Evolutionary conservation across 1,140 invertebrate species (phyloP).

Genomic region (Drusus annulatus): DNA sequence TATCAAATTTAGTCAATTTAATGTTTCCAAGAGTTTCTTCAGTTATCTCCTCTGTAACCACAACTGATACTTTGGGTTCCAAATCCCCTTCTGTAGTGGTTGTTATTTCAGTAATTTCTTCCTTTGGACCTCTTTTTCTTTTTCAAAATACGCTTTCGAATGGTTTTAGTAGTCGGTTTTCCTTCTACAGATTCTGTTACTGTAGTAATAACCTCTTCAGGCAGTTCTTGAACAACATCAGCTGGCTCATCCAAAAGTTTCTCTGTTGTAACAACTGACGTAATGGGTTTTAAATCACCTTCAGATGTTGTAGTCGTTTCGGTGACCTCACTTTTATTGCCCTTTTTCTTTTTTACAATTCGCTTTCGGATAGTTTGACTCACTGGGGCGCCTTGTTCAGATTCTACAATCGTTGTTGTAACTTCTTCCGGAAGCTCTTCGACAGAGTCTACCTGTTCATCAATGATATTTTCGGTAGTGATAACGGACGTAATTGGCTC

Average conservation of each 20-base stretch:
- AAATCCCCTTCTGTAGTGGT: neutral
- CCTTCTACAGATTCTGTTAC: neutral
- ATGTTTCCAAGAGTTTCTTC: neutral
- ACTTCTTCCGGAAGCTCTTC: no score
- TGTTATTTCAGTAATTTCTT: constrained; percentile 32
- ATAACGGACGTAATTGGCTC: constrained; percentile 52
- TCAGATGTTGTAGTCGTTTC: neutral
- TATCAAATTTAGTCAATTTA: neutral
- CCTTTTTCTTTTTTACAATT: neutral
- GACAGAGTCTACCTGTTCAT: no score
- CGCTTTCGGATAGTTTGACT: no score
- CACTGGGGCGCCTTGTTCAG: no score
- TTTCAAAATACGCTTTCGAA: constrained; percentile 12
- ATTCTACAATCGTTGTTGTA: no score
- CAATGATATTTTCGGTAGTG: constrained; percentile 37
- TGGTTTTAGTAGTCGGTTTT: neutral
- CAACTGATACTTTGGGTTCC: neutral
- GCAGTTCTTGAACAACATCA: constrained; percentile 44
- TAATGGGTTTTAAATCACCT: neutral
- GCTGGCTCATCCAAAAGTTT: neutral
- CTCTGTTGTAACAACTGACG: neutral
- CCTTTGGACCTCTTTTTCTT: constrained; percentile 18
- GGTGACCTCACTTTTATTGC: neutral
- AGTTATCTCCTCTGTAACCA: neutral
- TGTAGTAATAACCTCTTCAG: constrained; percentile 47